Evolutionary conservation across 35 echinoderm and acorn worm species (phyloP).

Genomic region (Stichopus chloronotus): DNA sequence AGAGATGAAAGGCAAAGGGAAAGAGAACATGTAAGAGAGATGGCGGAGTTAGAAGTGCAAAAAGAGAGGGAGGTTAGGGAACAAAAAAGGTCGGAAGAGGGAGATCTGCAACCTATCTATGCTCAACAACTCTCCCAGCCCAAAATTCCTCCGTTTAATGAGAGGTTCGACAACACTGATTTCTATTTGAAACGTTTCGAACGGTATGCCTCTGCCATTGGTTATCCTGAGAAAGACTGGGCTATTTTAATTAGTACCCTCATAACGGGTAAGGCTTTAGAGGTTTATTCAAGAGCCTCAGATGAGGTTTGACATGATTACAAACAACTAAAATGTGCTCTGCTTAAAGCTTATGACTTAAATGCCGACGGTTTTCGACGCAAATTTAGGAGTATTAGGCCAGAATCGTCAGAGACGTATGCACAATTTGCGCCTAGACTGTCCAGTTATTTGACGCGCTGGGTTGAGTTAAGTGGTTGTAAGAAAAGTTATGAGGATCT

Average conservation of each 20-base stretch:
- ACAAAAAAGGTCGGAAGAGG: not conserved
- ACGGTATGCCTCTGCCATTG: not conserved
- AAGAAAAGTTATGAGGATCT: not conserved
- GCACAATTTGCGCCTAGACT: constrained; percentile 36
- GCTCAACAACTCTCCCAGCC: not conserved
- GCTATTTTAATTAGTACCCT: not conserved
- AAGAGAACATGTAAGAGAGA: not conserved
- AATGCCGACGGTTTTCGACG: constrained; percentile 60
- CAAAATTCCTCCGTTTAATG: constrained; percentile 21
- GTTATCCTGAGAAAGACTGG: not conserved
- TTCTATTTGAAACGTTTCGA: constrained; percentile 35
- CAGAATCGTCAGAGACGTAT: constrained; percentile 32
- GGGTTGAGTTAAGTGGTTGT: not conserved
- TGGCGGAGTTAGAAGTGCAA: not conserved
- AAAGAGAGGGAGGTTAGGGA: not conserved
- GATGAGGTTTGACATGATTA: constrained; percentile 51
- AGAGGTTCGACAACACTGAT: not conserved
- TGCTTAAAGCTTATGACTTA: constrained; percentile 32
- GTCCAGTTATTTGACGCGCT: constrained; percentile 15
- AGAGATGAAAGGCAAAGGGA: constrained; percentile 3
- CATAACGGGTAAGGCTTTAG: constrained; percentile 54
- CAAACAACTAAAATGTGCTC: constrained; percentile 36
- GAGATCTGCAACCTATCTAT: not conserved
- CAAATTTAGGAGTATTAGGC: constrained; percentile 54
- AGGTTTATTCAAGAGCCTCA: constrained; percentile 43